These are phyloP conservation scores for Tetropium fuscum DNA, from an alignment of 2,888 invertebrate genomes.

Conservation along the genomic window DNA sequence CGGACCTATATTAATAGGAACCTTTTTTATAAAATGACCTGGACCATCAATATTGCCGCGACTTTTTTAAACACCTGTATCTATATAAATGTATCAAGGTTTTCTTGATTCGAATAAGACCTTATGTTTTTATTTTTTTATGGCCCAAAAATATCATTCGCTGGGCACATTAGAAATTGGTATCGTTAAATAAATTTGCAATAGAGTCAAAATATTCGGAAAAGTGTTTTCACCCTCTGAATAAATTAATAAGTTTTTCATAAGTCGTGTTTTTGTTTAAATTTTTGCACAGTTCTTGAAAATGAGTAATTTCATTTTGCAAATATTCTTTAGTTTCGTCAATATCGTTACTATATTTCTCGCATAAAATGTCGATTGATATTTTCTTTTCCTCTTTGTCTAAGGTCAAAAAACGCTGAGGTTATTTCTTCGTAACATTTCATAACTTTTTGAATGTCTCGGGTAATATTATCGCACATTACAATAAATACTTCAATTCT, in stretches of 20 bases:
- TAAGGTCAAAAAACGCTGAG: background rate
- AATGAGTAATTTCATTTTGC: background rate
- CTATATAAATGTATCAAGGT: too few relatives aligned
- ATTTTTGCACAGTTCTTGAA: background rate
- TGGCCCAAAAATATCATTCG: too few relatives aligned
- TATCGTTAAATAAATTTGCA: slow-evolving; percentile 4
- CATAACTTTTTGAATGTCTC: background rate
- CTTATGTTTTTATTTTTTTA: too few relatives aligned
- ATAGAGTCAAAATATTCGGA: slow-evolving; percentile 1
- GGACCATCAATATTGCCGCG: too few relatives aligned
- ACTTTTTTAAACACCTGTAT: too few relatives aligned
- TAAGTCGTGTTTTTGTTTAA: background rate
- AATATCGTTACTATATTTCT: background rate
- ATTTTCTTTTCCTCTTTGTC: background rate
- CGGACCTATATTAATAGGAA: too few relatives aligned
- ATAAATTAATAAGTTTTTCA: background rate
- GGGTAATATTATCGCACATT: background rate
- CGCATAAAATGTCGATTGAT: slow-evolving; percentile 1
- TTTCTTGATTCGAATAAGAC: too few relatives aligned
- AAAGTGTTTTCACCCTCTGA: slow-evolving; percentile 1
- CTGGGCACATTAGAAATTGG: background rate
- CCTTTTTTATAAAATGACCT: too few relatives aligned
- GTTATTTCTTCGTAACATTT: slow-evolving; percentile 2
- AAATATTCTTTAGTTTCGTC: background rate
- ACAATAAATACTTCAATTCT: background rate